A percentile compares a stretch with the other conserved stretches of the same genome.
phyloP scores from a whole-genome alignment of 2,888 invertebrate genomes.

The Orthonevra nobilis region DNA sequence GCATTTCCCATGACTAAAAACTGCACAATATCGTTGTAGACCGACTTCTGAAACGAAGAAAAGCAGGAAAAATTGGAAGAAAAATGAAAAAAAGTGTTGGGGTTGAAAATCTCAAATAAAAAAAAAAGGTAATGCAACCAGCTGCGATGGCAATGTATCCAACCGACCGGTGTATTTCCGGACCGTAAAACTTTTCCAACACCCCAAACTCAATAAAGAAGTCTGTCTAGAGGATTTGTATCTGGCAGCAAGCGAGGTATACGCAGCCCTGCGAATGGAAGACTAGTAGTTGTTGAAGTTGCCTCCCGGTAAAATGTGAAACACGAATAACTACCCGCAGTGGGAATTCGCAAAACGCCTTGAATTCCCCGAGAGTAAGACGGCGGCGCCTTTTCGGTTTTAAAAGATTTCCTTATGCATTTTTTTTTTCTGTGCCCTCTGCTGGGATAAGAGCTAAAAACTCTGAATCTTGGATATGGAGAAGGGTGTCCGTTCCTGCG shows the following conservation, averaged over 20 bases:
- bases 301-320: neutral
- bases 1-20: conserved; percentile 7
- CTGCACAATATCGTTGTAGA: too few relatives aligned
- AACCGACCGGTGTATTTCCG: conserved; percentile 11
- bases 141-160: conserved; percentile 22
- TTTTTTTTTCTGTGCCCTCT: too few relatives aligned
- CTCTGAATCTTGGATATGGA: neutral
- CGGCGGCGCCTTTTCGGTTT: neutral
- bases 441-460: too few relatives aligned
- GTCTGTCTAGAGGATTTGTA: conserved; percentile 1
- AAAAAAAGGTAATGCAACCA: conserved; percentile 19
- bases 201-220: conserved; percentile 41
- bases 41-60: neutral
- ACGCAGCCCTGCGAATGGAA: conserved; percentile 4
- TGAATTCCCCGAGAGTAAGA: neutral
- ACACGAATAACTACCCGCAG: neutral
- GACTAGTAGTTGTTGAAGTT: conserved; percentile 17
- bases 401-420: conserved; percentile 3
- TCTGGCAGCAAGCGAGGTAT: neutral
- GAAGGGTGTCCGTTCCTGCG: neutral
- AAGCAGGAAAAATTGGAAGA: neutral
- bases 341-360: conserved; percentile 2
- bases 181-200: conserved; percentile 23
- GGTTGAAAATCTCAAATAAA: neutral
- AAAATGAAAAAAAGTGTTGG: conserved; percentile 20